phyloP scores from a whole-genome alignment of 2,888 invertebrate species.

The Agonopterix arenella region DNA sequence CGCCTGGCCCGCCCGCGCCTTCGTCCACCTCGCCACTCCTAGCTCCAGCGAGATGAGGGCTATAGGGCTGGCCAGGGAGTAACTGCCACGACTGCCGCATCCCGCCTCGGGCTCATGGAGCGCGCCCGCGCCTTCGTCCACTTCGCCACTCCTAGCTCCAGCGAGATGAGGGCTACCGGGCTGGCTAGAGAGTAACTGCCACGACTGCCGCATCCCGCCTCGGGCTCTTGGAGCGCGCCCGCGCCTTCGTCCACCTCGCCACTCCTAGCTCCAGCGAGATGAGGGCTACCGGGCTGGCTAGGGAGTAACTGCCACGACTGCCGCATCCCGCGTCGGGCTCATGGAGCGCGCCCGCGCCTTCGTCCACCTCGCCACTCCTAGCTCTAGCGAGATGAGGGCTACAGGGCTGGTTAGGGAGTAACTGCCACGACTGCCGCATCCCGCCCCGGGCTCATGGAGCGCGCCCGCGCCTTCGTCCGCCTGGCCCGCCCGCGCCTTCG shows the following conservation, averaged over 20 bases:
- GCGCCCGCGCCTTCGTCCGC: constrained; percentile 39
- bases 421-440: no score
- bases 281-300: constrained; percentile 41
- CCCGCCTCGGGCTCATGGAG: no score
- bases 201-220: constrained; percentile 49
- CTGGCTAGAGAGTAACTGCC: no score
- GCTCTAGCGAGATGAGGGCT: no score
- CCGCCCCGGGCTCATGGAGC: constrained; percentile 44
- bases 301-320: constrained; percentile 18
- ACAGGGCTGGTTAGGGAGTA: no score
- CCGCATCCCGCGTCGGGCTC: no score
- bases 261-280: constrained; percentile 43
- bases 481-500: no score
- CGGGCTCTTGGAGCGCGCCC: constrained; percentile 40
- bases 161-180: no score
- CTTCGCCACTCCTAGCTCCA: no score
- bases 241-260: constrained; percentile 45
- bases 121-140: no score
- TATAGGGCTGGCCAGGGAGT: constrained; percentile 45
- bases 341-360: no score
- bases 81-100: not conserved
- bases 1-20: constrained; percentile 48
- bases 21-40: constrained; percentile 51
- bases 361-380: no score
- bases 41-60: constrained; percentile 31